phyloP scores from a whole-genome alignment of 2,113 vertebrate species.

The Nestor notabilis region DNA sequence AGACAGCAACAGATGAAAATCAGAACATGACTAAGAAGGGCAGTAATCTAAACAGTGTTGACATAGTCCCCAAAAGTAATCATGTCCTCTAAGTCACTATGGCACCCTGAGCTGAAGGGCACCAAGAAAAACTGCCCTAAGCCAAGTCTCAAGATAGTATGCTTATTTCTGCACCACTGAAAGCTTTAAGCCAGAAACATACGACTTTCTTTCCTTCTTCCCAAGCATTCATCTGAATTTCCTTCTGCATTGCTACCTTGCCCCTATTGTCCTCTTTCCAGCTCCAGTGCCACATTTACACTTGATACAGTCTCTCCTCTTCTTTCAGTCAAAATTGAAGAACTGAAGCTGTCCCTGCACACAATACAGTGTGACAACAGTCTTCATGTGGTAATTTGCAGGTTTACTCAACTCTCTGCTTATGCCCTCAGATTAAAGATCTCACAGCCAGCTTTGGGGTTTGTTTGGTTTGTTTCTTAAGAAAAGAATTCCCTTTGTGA shows the following conservation, averaged over 20 bases:
- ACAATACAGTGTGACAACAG: fast-evolving
- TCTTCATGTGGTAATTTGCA: background rate
- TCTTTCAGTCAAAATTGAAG: background rate
- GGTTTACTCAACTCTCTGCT: background rate
- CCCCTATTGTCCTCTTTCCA: background rate
- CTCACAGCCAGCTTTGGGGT: background rate
- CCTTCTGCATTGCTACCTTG: background rate
- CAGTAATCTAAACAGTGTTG: background rate
- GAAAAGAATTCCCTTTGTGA: background rate
- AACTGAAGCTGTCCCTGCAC: background rate
- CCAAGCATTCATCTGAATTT: background rate
- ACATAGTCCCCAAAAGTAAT: background rate
- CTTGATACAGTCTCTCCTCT: background rate
- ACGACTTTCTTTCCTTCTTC: background rate
- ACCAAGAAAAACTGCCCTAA: background rate
- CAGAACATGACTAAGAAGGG: background rate
- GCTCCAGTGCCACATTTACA: background rate
- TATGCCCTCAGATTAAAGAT: background rate
- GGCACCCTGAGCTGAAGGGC: background rate
- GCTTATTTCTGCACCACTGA: background rate
- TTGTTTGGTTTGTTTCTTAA: background rate
- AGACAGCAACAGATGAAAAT: background rate
- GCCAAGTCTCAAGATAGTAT: background rate
- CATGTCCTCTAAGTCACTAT: background rate
- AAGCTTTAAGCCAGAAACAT: background rate